These are phyloP conservation scores for Acleris cristana DNA, from an alignment of 2,888 invertebrate genomes.

Conservation along the genomic window DNA sequence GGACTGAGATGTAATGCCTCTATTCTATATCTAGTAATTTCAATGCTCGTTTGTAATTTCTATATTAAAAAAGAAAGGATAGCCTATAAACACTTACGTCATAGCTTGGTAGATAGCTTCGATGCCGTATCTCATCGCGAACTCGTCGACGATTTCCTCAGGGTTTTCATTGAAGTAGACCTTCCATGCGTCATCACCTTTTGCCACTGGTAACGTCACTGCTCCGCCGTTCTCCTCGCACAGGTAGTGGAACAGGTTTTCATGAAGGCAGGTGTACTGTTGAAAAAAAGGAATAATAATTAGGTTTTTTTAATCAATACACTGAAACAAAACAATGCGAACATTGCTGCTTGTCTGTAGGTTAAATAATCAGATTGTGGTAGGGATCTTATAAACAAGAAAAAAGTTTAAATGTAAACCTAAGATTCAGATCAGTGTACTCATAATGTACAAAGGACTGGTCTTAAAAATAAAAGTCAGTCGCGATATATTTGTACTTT, in stretches of 20 bases:
- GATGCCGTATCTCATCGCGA: slow-evolving; percentile 99
- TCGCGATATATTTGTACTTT: too few species aligned
- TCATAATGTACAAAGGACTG: too few species aligned
- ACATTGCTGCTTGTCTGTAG: too few species aligned
- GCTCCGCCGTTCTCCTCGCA: slow-evolving; percentile 96
- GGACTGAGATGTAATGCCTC: too few species aligned
- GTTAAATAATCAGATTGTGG: too few species aligned
- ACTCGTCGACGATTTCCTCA: slow-evolving; percentile 99
- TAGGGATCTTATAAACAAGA: too few species aligned
- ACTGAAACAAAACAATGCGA: too few species aligned
- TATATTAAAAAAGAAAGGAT: background rate
- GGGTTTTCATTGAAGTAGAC: slow-evolving; percentile 99
- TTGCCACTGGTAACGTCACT: slow-evolving; percentile 95
- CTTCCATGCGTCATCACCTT: slow-evolving; percentile 99
- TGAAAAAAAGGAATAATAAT: slow-evolving; percentile 36
- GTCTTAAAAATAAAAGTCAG: too few species aligned
- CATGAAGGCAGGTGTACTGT: slow-evolving; percentile 98
- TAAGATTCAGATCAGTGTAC: too few species aligned
- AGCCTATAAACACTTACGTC: slow-evolving; percentile 80
- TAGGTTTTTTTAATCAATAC: background rate
- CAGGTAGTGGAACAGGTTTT: slow-evolving; percentile 99
- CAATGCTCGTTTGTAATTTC: too few species aligned
- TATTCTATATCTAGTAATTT: too few species aligned
- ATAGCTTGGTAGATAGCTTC: slow-evolving; percentile 99
- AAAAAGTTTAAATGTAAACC: too few species aligned